Percentiles rank a stretch among this genome's conserved stretches.
phyloP scores from a whole-genome alignment of 2,113 vertebrate species.

The Scophthalmus maximus region DNA sequence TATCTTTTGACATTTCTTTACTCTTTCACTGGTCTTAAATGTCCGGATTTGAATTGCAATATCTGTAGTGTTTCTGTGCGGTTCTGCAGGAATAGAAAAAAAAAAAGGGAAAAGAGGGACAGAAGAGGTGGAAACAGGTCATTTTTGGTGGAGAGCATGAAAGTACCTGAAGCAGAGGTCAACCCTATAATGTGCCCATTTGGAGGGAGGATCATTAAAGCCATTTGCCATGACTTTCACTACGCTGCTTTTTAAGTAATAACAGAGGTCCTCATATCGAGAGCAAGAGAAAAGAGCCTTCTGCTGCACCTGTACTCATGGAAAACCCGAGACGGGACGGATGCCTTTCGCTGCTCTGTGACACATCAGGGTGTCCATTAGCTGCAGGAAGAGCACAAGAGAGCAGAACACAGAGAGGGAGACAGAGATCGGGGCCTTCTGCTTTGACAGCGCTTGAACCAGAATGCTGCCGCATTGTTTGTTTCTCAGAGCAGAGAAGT shows the following conservation, averaged over 20 bases:
- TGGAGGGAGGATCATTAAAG: slow-evolving; percentile 69
- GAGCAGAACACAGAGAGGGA: slow-evolving; percentile 22
- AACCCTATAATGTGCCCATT: slow-evolving; percentile 69
- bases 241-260: slow-evolving; percentile 55
- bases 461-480: slow-evolving; percentile 69
- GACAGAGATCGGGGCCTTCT: slow-evolving; percentile 55
- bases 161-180: slow-evolving; percentile 64
- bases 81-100: slow-evolving; percentile 49
- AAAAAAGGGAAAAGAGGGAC: slow-evolving; percentile 35
- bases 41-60: slow-evolving; percentile 52
- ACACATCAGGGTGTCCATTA: slow-evolving; percentile 72
- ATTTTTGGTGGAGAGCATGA: slow-evolving; percentile 54
- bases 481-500: slow-evolving; percentile 69
- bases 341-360: slow-evolving; percentile 48
- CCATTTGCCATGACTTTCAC: slow-evolving; percentile 68
- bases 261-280: slow-evolving; percentile 53
- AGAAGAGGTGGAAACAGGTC: slow-evolving; percentile 59
- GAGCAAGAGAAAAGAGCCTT: slow-evolving; percentile 42
- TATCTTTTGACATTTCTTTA: slow-evolving; percentile 61
- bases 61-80: slow-evolving; percentile 45
- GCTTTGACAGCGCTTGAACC: slow-evolving; percentile 71
- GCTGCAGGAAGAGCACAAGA: slow-evolving; percentile 24
- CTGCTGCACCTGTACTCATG: slow-evolving; percentile 39
- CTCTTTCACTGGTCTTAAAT: slow-evolving; percentile 42
- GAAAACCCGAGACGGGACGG: slow-evolving; percentile 53